These are phyloP conservation scores for Luperina testacea DNA, from an alignment of 2,888 invertebrate species.

Conservation along the genomic window DNA sequence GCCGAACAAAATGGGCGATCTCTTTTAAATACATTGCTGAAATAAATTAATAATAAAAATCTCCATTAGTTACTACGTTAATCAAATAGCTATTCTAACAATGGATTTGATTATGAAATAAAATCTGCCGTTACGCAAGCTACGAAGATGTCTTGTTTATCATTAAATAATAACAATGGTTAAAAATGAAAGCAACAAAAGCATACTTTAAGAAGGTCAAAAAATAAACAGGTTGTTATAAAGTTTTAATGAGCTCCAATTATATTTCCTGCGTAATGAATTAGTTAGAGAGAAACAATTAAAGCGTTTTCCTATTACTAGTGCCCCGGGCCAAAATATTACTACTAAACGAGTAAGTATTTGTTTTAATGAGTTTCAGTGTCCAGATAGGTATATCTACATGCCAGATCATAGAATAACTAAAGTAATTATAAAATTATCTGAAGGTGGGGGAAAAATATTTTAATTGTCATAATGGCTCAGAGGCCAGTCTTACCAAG, in stretches of 20 bases:
- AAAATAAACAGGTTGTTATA: not conserved
- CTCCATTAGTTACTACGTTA: not conserved
- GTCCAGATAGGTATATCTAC: not conserved
- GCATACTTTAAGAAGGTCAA: not conserved
- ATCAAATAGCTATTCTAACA: not conserved
- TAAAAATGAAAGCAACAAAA: not conserved
- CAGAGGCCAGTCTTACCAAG: no score
- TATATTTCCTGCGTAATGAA: conserved; percentile 10
- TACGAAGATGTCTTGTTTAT: not conserved
- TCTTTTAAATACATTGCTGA: not conserved
- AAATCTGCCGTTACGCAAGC: not conserved
- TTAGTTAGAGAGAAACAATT: conserved; percentile 24
- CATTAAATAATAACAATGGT: not conserved
- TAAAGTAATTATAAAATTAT: not conserved
- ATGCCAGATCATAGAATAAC: not conserved
- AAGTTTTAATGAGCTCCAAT: conserved; percentile 32
- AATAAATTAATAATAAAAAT: not conserved
- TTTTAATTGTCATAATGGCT: no score
- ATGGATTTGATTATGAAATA: not conserved
- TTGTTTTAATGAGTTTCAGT: not conserved
- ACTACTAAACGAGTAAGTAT: no score
- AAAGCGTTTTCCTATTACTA: not conserved
- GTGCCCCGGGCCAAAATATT: not conserved
- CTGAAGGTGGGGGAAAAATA: not conserved
- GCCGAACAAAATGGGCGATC: no score